These are phyloP conservation scores for Dolichomitus sp. DNA, from an alignment of 2,888 invertebrate species.

Conservation along the genomic window DNA sequence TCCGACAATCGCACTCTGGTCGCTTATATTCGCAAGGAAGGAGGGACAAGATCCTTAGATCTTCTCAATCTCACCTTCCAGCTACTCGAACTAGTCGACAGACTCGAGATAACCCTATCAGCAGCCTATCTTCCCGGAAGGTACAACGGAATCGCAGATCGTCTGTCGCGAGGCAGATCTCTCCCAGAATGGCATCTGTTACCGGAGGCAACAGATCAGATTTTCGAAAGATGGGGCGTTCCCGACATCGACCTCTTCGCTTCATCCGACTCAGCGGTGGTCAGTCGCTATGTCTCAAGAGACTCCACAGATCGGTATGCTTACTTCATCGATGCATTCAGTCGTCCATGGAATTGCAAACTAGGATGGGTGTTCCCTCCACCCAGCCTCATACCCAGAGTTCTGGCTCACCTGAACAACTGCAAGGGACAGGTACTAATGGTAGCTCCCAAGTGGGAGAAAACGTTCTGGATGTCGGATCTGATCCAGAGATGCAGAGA, in stretches of 20 bases:
- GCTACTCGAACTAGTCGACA: conserved; percentile 49
- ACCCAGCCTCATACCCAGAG: conserved; percentile 60
- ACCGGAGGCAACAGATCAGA: conserved; percentile 45
- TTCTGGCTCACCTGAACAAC: conserved; percentile 56
- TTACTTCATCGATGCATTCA: conserved; percentile 66
- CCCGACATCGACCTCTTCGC: conserved; percentile 68
- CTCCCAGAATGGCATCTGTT: conserved; percentile 66
- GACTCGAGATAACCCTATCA: conserved; percentile 64
- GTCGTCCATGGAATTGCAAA: conserved; percentile 50
- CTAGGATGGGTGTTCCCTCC: conserved; percentile 61
- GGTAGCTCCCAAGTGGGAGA: conserved; percentile 56
- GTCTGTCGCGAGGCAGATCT: conserved; percentile 66
- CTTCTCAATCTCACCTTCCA: conserved; percentile 52
- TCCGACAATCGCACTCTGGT: conserved; percentile 56
- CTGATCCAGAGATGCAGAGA: conserved; percentile 24
- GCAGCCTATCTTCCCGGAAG: conserved; percentile 72
- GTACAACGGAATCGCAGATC: conserved; percentile 77
- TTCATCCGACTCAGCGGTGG: conserved; percentile 56
- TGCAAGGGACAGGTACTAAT: conserved; percentile 45
- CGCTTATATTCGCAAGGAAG: conserved; percentile 65
- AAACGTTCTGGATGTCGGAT: conserved; percentile 52
- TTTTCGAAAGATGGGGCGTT: conserved; percentile 66
- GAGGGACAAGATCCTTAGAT: conserved; percentile 50
- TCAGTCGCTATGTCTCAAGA: conserved; percentile 54
- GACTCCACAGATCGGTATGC: conserved; percentile 65